These are phyloP conservation scores for Dicranocentrus wangi DNA, from an alignment of 2,888 invertebrate species.

Conservation along the genomic window DNA sequence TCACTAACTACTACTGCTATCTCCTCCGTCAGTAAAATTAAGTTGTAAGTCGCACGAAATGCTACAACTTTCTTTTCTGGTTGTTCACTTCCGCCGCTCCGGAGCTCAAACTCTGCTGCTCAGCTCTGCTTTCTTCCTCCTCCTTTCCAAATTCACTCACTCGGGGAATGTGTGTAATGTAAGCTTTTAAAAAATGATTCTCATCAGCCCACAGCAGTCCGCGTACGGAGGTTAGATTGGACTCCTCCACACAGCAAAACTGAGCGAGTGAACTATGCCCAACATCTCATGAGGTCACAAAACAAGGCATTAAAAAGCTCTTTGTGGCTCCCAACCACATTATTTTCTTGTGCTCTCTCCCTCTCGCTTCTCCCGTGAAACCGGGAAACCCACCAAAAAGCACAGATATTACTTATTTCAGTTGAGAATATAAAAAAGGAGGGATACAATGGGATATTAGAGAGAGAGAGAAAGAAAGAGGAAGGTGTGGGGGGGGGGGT, in stretches of 20 bases:
- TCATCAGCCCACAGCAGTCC: too few relatives aligned
- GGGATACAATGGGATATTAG: too few relatives aligned
- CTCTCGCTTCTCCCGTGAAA: neutral
- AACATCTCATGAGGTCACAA: slow-evolving; percentile 39
- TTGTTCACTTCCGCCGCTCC: slow-evolving; percentile 8
- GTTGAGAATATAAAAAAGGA: slow-evolving; percentile 7
- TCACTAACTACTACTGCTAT: neutral
- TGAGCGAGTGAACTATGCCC: neutral
- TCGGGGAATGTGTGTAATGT: neutral
- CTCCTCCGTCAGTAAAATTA: slow-evolving; percentile 24
- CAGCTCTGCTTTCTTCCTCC: too few relatives aligned
- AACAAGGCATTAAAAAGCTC: slow-evolving; percentile 58
- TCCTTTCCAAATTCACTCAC: too few relatives aligned
- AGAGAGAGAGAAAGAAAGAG: slow-evolving; percentile 1
- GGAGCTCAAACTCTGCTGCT: too few relatives aligned
- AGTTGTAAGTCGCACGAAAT: slow-evolving; percentile 38
- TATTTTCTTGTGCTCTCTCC: too few relatives aligned
- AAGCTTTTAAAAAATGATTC: neutral
- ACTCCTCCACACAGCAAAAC: too few relatives aligned
- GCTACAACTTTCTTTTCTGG: slow-evolving; percentile 14
- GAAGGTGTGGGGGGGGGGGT: neutral
- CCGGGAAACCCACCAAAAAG: neutral
- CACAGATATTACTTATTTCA: slow-evolving; percentile 6
- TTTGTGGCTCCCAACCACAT: slow-evolving; percentile 41
- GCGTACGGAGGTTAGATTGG: too few relatives aligned